Conservation (phyloP, 2,888 invertebrate species). For the Parelbella ahira region DNA sequence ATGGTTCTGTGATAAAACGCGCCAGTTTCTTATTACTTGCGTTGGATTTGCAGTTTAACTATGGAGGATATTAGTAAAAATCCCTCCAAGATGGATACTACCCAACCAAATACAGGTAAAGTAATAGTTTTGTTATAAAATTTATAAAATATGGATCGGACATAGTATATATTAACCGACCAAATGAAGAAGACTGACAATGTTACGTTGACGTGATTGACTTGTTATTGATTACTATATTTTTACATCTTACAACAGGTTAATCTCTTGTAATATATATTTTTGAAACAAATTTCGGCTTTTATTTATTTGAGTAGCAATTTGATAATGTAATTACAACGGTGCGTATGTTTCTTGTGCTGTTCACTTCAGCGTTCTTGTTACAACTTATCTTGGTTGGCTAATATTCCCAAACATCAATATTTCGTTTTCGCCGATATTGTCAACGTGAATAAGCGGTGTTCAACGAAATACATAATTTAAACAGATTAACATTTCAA, state of each 20-base stretch:
- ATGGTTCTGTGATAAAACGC: conserved; percentile 60
- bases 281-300: too few relatives aligned
- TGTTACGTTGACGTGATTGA: conserved; percentile 26
- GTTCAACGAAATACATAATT: too few relatives aligned
- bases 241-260: too few relatives aligned
- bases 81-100: conserved; percentile 40
- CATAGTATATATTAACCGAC: conserved; percentile 45
- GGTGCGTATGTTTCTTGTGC: background rate
- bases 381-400: conserved; percentile 37
- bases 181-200: conserved; percentile 31
- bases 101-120: conserved; percentile 47
- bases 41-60: conserved; percentile 34
- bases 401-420: conserved; percentile 56
- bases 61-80: conserved; percentile 55
- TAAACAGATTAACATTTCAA: too few relatives aligned
- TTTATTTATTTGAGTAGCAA: background rate
- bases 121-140: conserved; percentile 29
- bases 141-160: conserved; percentile 17
- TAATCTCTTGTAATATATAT: too few relatives aligned
- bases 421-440: conserved; percentile 30
- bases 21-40: conserved; percentile 51
- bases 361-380: conserved; percentile 14
- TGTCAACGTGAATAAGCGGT: conserved; percentile 4
- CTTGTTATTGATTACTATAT: conserved; percentile 13
- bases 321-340: background rate